Evolutionary conservation across 1,140 invertebrate genomes (phyloP).

Genomic region (Xylocopa sonorina): DNA sequence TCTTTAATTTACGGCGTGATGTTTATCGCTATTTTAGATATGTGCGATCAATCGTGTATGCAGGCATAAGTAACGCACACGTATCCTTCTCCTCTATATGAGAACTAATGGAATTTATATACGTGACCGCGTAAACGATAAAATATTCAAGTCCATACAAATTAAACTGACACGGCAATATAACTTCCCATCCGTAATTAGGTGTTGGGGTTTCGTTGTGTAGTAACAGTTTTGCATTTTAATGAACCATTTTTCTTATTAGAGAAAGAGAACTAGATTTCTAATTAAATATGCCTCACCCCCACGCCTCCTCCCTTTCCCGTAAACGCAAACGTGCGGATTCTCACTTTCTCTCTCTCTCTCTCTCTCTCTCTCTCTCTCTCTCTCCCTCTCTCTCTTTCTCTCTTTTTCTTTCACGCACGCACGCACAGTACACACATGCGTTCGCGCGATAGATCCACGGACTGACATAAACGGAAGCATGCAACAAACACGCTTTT

Average conservation of each 20-base stretch:
- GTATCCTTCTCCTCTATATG: background rate
- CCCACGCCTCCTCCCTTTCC: background rate
- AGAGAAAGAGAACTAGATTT: no score
- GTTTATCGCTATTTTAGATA: conserved; percentile 1
- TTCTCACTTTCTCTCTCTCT: background rate
- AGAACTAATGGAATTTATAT: background rate
- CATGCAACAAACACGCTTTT: conserved; percentile 38
- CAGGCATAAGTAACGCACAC: background rate
- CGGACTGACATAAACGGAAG: conserved; percentile 16
- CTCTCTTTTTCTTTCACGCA: background rate
- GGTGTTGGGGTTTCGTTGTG: conserved; percentile 16
- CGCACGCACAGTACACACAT: conserved; percentile 5
- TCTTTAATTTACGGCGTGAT: conserved; percentile 30
- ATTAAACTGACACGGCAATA: background rate
- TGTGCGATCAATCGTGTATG: conserved; percentile 9
- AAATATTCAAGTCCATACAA: background rate
- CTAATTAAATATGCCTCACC: conserved; percentile 10
- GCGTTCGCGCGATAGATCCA: conserved; percentile 6
- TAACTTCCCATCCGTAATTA: background rate
- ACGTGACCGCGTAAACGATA: background rate
- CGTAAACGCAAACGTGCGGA: background rate
- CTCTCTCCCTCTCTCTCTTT: no score
- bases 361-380: background rate
- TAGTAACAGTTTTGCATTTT: background rate
- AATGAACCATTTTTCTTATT: background rate